A percentile compares a stretch with the other conserved stretches of the same genome.
These are phyloP conservation scores for Periparus ater DNA, from an alignment of 2,797 vertebrate species.

Conservation along the genomic window DNA sequence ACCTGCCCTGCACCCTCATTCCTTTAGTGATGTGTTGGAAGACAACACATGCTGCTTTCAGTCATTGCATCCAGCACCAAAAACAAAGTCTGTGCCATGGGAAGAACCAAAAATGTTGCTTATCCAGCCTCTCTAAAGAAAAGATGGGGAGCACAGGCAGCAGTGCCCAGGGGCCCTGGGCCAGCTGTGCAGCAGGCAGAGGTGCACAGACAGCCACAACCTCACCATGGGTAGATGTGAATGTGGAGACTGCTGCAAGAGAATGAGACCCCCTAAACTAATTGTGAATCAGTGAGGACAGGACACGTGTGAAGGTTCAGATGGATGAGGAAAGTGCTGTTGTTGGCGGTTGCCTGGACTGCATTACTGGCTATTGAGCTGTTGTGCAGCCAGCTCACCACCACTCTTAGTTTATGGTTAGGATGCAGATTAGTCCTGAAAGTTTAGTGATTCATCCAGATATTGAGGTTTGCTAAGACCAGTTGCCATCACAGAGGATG, in stretches of 20 bases:
- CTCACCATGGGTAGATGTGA: neutral
- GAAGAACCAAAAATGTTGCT: conserved; percentile 30
- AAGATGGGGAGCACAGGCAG: neutral
- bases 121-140: neutral
- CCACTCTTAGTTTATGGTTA: neutral
- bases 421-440: neutral
- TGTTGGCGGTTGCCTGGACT: neutral
- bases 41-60: neutral
- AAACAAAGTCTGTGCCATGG: neutral
- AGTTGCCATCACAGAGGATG: neutral
- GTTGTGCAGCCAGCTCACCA: neutral
- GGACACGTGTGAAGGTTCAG: neutral
- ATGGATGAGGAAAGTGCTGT: neutral
- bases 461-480: neutral
- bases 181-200: neutral
- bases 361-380: neutral
- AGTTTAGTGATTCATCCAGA: neutral
- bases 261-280: neutral
- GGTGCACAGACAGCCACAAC: neutral
- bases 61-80: neutral
- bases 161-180: neutral
- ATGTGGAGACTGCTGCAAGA: neutral
- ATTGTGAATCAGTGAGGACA: neutral
- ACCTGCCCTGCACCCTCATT: neutral
- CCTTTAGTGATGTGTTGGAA: neutral